Percentiles rank a stretch among this genome's conserved stretches.
These are phyloP conservation scores for Lepidothrix coronata DNA, from an alignment of 2,113 vertebrate species.

Conservation along the genomic window DNA sequence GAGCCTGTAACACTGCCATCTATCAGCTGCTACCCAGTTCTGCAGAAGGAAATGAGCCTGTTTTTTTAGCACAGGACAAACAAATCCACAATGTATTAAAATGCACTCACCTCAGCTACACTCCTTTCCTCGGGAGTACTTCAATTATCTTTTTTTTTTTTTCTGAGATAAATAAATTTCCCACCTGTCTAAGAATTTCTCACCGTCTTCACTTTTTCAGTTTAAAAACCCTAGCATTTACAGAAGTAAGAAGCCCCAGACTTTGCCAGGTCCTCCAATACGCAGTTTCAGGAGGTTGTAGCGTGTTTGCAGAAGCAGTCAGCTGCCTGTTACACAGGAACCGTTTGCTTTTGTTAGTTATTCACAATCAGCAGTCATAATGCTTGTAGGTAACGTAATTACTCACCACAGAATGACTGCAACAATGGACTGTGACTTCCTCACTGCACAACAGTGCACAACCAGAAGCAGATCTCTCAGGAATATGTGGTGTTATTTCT, in stretches of 20 bases:
- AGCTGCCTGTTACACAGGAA: neutral
- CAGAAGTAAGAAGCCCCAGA: neutral
- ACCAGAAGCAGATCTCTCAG: neutral
- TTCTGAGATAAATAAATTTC: neutral
- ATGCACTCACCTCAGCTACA: neutral
- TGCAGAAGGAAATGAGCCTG: neutral
- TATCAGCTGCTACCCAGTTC: neutral
- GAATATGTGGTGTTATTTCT: neutral
- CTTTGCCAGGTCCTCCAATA: neutral
- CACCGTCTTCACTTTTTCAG: neutral
- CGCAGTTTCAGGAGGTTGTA: neutral
- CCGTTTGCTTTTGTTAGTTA: neutral
- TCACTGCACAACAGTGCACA: neutral
- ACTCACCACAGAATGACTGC: neutral
- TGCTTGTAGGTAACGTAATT: neutral
- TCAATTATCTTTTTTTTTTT: neutral
- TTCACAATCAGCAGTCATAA: neutral
- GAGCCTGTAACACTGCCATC: neutral
- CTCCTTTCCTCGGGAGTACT: neutral
- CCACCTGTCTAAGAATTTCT: neutral
- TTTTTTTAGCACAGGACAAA: neutral
- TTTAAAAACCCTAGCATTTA: neutral
- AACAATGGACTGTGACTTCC: neutral
- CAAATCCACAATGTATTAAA: neutral
- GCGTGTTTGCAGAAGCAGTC: neutral